These are phyloP conservation scores for Lithophane semibrunnea DNA, from an alignment of 2,888 invertebrate species.

Conservation along the genomic window DNA sequence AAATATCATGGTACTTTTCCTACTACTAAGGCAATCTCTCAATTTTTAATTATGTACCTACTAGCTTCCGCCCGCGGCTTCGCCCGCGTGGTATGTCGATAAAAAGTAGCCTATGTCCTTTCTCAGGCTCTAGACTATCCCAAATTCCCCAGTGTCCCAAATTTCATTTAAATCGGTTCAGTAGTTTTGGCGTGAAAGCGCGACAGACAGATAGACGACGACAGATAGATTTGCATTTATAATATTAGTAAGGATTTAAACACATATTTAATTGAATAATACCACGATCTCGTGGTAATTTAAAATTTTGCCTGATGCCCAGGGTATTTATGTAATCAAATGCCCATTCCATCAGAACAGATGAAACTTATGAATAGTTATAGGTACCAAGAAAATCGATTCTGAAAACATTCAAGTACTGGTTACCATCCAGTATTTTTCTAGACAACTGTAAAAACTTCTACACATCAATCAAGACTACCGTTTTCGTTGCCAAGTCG, in stretches of 20 bases:
- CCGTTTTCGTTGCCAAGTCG: conserved; percentile 44
- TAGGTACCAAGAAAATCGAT: conserved; percentile 2
- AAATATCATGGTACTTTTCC: not conserved
- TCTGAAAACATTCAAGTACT: conserved; percentile 29
- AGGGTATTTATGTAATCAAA: not conserved
- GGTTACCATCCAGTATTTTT: conserved; percentile 24
- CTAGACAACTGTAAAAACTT: conserved; percentile 17
- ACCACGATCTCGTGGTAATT: not conserved
- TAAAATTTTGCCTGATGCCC: not conserved
- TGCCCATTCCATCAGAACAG: not conserved
- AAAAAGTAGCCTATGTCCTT: too few relatives aligned
- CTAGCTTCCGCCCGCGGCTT: too few relatives aligned
- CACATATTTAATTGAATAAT: too few relatives aligned
- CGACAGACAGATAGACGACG: too few relatives aligned
- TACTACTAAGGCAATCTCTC: not conserved
- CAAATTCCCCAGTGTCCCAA: too few relatives aligned
- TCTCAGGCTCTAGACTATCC: too few relatives aligned
- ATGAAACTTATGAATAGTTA: not conserved
- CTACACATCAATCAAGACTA: conserved; percentile 41
- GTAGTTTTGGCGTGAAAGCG: too few relatives aligned
- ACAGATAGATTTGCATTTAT: too few relatives aligned
- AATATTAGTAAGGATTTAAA: too few relatives aligned
- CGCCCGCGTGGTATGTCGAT: too few relatives aligned
- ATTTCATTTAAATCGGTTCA: too few relatives aligned
- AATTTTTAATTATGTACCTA: not conserved